phyloP scores from a whole-genome alignment of 2,113 vertebrate genomes.

The Ceyx cyanopectus region DNA sequence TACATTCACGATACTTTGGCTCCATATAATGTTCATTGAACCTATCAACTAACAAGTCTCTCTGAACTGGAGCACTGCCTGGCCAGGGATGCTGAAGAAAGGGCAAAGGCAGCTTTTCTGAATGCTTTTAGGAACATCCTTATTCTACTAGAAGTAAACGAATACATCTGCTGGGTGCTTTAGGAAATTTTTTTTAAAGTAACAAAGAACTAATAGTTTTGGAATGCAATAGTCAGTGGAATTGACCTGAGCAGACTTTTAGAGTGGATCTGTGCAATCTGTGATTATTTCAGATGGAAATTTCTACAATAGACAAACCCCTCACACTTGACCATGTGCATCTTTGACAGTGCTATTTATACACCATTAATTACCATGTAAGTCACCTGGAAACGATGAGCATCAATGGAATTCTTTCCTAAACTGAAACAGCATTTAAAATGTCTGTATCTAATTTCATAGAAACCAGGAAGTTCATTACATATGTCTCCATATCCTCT shows the following conservation, averaged over 20 bases:
- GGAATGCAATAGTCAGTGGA: rapidly evolving
- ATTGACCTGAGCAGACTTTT: background rate
- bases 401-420: background rate
- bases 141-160: background rate
- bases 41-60: background rate
- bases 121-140: background rate
- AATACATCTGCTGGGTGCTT: background rate
- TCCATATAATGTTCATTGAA: background rate
- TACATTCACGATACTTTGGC: background rate
- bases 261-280: rapidly evolving
- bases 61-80: background rate
- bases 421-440: background rate
- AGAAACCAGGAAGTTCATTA: background rate
- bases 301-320: background rate
- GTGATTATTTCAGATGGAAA: background rate
- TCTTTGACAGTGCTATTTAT: background rate
- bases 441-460: background rate
- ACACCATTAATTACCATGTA: background rate
- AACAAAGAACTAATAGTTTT: background rate
- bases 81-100: background rate
- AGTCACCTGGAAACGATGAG: background rate
- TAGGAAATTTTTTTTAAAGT: background rate
- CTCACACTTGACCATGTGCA: background rate
- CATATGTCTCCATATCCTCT: background rate
- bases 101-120: background rate